Evolutionary conservation across 1,140 invertebrate genomes (phyloP), one percentile per base, ranked within the genome.

Genomic region (Batillaria attramentaria): DNA sequence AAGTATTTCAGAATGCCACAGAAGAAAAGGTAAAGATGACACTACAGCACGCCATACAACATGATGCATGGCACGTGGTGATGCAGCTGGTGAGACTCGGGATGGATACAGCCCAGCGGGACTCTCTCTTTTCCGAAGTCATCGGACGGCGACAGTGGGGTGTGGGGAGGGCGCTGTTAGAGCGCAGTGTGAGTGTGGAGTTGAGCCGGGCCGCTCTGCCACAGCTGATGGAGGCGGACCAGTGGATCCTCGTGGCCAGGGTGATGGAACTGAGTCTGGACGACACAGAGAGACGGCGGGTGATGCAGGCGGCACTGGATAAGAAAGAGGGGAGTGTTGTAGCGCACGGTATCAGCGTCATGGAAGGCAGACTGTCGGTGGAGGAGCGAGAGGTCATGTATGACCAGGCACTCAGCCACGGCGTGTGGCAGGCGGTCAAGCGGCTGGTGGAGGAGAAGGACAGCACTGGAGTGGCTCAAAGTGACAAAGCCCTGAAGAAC

Each of bases 41-140:
- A n/a, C n/a, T n/a, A n/a, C n/a, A n/a, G n/a, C n/a, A n/a, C n/a
- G n/a, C n/a, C n/a, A n/a, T n/a, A n/a, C n/a, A n/a, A n/a, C n/a
- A n/a, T n/a, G n/a, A n/a, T n/a, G n/a, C n/a, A n/a, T 62, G 57
- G 57, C 57, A 62, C 57, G 57, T 62, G 57, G 6, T 62, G 57
- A n/a, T 62, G n/a, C 57, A 62, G 13, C 57, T 62, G 10, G 57
- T 62, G n/a, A 8, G 57, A 62, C 10, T 62, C 6, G 57, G 57
- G 57, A 62, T 62, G 57, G 28, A 13, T 62, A 6, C 57, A 62
- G 57, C 57, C 31, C 13, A 62, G 10, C 57, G 57, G 28, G 57
- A 62, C 57, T 5, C 13, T 13, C 57, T 62, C 6, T 62, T 62
- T n/a, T 28, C 57, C 31, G 57, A 62, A 6, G 31, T 62, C 18